phyloP scores from a whole-genome alignment of 2,888 invertebrate genomes.

The Trichopoda pennipes region DNA sequence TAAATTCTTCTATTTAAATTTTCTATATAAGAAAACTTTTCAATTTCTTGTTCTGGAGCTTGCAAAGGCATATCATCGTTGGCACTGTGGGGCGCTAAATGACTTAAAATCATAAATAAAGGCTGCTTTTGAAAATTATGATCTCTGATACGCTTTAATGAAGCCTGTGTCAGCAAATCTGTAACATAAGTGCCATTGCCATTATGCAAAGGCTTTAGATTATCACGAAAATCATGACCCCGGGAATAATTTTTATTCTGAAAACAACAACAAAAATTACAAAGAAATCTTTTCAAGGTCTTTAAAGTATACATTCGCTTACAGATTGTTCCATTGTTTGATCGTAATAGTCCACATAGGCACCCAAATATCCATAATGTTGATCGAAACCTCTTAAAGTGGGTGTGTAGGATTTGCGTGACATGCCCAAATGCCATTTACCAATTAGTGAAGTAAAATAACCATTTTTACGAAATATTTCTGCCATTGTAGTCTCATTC shows the following conservation, averaged over 20 bases:
- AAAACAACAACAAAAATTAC: background rate
- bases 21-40: slow-evolving; percentile 85
- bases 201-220: slow-evolving; percentile 82
- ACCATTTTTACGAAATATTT: slow-evolving; percentile 86
- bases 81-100: slow-evolving; percentile 90
- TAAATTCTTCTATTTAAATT: slow-evolving; percentile 85
- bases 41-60: slow-evolving; percentile 87
- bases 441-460: slow-evolving; percentile 92
- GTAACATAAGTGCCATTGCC: slow-evolving; percentile 85
- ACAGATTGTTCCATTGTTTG: slow-evolving; percentile 82
- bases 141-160: slow-evolving; percentile 83
- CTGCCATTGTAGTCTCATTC: slow-evolving; percentile 86
- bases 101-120: slow-evolving; percentile 89
- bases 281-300: background rate
- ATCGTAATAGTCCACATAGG: slow-evolving; percentile 90
- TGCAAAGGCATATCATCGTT: slow-evolving; percentile 86
- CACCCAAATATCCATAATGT: slow-evolving; percentile 92
- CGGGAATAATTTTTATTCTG: slow-evolving; percentile 71
- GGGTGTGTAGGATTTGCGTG: slow-evolving; percentile 84
- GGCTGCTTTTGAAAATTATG: slow-evolving; percentile 84
- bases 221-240: slow-evolving; percentile 83
- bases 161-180: slow-evolving; percentile 86
- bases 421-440: slow-evolving; percentile 95
- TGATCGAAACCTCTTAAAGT: slow-evolving; percentile 88
- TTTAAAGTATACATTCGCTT: slow-evolving; percentile 63